phyloP scores from a whole-genome alignment of 2,888 invertebrate genomes.

The Cephus nigrinus region DNA sequence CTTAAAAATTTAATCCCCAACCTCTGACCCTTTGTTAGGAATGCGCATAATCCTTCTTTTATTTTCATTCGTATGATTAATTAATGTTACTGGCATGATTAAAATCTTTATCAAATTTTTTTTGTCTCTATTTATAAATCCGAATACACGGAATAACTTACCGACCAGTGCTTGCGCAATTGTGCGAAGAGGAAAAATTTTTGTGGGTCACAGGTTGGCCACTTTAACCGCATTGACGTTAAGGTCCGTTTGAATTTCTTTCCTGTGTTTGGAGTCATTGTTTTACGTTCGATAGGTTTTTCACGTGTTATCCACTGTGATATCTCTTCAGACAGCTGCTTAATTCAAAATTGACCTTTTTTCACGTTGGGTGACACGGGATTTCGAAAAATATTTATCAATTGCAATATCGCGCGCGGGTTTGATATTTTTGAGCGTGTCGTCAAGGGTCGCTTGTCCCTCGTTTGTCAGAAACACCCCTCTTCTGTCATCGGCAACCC shows the following conservation, averaged over 20 bases:
- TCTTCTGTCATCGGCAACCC: constrained; percentile 5
- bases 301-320: neutral
- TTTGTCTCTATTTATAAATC: neutral
- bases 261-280: neutral
- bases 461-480: constrained; percentile 9
- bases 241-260: neutral
- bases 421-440: constrained; percentile 4
- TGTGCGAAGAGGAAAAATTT: neutral
- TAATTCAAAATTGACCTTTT: constrained; percentile 4
- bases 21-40: neutral
- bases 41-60: neutral
- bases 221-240: neutral
- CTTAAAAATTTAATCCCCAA: neutral
- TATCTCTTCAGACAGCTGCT: neutral
- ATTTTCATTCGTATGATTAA: neutral
- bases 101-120: neutral
- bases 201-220: neutral
- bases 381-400: neutral
- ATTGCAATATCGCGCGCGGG: neutral
- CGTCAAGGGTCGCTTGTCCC: constrained; percentile 6
- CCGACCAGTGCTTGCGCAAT: neutral
- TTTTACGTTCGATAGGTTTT: neutral
- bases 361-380: constrained; percentile 5
- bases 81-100: neutral
- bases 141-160: neutral